Evolutionary conservation across 2,888 invertebrate species (phyloP), one percentile per base, ranked within the genome.

Genomic region (Dolomedes plantarius): DNA sequence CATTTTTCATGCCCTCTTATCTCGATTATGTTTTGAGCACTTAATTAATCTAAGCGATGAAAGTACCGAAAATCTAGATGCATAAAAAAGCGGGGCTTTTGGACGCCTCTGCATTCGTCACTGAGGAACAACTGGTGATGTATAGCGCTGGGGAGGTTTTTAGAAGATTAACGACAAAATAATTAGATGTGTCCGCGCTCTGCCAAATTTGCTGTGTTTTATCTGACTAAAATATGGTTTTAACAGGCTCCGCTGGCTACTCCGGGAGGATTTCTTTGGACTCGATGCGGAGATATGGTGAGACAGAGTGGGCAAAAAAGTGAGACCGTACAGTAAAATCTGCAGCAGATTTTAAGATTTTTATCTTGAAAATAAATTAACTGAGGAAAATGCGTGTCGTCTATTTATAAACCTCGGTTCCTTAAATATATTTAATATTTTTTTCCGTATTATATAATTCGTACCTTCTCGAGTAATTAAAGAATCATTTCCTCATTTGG

Each of bases 101-200:
- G 67, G 36, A 32, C 32, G 23, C 19, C 67, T 23, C 6, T 32
- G 19, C 36, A 79, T 56, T 72, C 50, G 67, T 39, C 75, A 64
- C 64, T 16, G 41, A 13, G 28, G 69, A 83, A 72, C 65, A 68
- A 56, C 36, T 41, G 56, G 31, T 81, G 81, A 83, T 83, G 76
- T 76, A 83, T 76, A 76, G 28, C 32, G 19, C 64, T 16, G 72
- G 73, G n/a, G 76, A 76, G 19, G 5, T 80, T 83, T 83, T 36
- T 50, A 68, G 76, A 83, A 76, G 82, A 83, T 83, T 76, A 83
- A 83, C 50, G 82, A 65, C 65, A 50, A 76, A 71, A 71, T 83
- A 83, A 83, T 83, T 83, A 83, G 82, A 83, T 36, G 41, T 62
- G 76, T 76, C 65, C 64, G 7, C 56, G 56, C 56, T 16, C 11